Evolutionary conservation across 2,797 vertebrate genomes (phyloP).

Genomic region (Protosalanx chinensis): DNA sequence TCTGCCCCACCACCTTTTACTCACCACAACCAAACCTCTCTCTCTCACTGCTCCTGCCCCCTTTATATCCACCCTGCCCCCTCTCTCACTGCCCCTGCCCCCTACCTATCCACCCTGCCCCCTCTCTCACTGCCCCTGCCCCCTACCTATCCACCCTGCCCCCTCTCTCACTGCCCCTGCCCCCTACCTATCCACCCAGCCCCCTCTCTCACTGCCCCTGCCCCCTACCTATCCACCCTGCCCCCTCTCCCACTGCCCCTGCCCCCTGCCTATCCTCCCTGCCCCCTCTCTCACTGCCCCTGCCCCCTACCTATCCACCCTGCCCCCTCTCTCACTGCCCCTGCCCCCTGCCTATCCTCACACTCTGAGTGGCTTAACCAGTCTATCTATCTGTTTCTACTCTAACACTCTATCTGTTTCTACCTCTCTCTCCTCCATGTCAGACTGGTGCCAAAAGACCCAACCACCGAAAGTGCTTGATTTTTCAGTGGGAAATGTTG

Average conservation of each 20-base stretch:
- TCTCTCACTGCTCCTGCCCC: background rate
- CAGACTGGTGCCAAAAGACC: background rate
- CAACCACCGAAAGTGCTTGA: background rate
- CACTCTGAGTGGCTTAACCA: no score
- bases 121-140: background rate
- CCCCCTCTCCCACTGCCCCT: background rate
- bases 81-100: no score
- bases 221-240: no score
- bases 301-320: no score
- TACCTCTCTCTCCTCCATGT: background rate
- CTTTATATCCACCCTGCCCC: no score
- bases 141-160: background rate
- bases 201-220: no score
- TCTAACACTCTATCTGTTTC: no score
- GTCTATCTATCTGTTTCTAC: no score
- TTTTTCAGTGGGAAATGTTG: background rate
- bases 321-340: no score
- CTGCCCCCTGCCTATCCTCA: no score
- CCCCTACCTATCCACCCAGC: no score
- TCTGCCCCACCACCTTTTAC: background rate
- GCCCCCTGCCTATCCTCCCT: background rate
- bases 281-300: conserved; percentile 12
- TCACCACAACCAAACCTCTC: background rate
- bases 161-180: conserved; percentile 8
- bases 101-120: background rate